Conservation (phyloP, 2,113 vertebrate species). For the Nerophis ophidion region DNA sequence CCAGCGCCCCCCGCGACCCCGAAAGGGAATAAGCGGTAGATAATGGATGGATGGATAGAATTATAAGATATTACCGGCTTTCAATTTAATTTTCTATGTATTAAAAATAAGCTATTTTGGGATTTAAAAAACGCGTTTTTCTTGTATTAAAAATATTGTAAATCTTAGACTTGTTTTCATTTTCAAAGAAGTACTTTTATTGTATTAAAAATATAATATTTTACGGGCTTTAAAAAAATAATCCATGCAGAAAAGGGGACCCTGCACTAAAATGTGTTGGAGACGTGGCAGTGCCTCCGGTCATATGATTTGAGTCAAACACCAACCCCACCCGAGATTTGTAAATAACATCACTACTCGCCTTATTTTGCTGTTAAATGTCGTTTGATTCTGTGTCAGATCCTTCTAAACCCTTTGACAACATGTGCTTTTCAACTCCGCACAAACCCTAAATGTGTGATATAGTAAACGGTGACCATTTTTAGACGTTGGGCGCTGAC, state of each 20-base stretch:
- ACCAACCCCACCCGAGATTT: slow-evolving; percentile 53
- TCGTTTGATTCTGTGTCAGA: neutral
- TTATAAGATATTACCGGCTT: no score
- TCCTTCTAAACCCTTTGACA: neutral
- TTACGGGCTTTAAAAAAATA: slow-evolving; percentile 5
- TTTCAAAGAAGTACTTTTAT: neutral
- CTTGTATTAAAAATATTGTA: no score
- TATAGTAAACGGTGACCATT: slow-evolving; percentile 40
- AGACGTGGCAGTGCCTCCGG: slow-evolving; percentile 67
- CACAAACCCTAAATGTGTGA: slow-evolving; percentile 49
- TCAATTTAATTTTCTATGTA: no score
- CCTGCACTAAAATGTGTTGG: slow-evolving; percentile 42
- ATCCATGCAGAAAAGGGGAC: slow-evolving; percentile 1
- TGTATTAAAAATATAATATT: slow-evolving; percentile 9
- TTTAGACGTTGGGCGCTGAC: slow-evolving; percentile 67
- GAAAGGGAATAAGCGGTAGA: no score
- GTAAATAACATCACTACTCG: neutral
- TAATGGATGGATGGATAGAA: no score
- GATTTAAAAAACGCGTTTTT: no score
- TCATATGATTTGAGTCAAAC: slow-evolving; percentile 54
- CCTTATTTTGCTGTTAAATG: neutral
- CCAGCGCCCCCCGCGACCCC: no score
- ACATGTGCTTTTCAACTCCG: slow-evolving; percentile 5
- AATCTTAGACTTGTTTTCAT: neutral
- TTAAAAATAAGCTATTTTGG: no score